A percentile compares a stretch with the other conserved stretches of the same genome.
Conservation (phyloP, 2,797 vertebrate species). For the Apogon hyalosoma region DNA sequence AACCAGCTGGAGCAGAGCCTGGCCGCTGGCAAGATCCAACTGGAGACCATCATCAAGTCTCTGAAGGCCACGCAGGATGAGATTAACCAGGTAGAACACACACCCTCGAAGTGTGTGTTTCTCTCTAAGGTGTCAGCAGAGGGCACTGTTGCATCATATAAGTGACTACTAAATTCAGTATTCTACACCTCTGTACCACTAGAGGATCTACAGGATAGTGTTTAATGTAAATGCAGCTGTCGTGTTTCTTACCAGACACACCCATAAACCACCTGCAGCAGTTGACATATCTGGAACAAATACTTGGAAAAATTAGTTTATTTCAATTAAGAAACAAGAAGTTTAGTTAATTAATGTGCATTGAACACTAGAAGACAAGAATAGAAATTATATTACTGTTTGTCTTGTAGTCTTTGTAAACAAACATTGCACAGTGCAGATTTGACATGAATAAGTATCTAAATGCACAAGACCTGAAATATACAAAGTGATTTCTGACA, state of each 20-base stretch:
- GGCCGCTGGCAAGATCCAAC: conserved; percentile 93
- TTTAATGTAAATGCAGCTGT: not conserved
- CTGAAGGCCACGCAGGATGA: conserved; percentile 96
- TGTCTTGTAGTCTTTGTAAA: no score
- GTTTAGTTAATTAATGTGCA: no score
- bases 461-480: no score
- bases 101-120: not conserved
- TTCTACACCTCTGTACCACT: not conserved
- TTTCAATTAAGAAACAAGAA: no score
- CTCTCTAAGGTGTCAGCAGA: conserved; percentile 34
- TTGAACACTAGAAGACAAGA: no score
- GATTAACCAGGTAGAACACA: conserved; percentile 92
- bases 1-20: conserved; percentile 95
- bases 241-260: conserved; percentile 2
- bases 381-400: no score
- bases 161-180: not conserved
- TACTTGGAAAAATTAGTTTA: no score
- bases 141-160: conserved; percentile 19
- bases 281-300: no score
- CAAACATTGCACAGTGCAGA: no score
- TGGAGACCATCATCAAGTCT: conserved; percentile 98
- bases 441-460: no score
- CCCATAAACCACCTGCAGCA: not conserved
- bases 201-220: conserved; percentile 18
- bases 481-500: no score